phyloP scores from a whole-genome alignment of 2,797 vertebrate genomes.

The Lepus townsendii region DNA sequence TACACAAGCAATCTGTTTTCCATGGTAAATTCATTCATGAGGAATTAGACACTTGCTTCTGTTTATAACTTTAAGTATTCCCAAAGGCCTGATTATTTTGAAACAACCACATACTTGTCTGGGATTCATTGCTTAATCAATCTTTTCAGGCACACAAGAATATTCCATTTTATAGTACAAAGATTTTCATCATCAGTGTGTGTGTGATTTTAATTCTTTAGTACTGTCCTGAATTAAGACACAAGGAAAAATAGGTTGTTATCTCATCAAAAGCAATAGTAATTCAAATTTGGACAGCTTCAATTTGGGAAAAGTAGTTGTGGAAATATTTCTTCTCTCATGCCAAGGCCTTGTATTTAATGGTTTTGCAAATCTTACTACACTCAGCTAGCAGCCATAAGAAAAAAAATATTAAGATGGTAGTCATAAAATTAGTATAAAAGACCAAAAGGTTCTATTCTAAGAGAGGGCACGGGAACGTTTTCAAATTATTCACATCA shows the following conservation, averaged over 20 bases:
- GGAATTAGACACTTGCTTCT: slow-evolving; percentile 68
- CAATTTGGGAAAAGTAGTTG: slow-evolving; percentile 56
- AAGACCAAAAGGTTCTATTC: slow-evolving; percentile 18
- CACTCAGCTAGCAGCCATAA: slow-evolving; percentile 48
- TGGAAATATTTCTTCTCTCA: slow-evolving; percentile 36
- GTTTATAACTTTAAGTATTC: slow-evolving; percentile 77
- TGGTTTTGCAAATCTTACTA: slow-evolving; percentile 50
- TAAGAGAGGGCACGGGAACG: neutral
- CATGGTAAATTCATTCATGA: slow-evolving; percentile 73
- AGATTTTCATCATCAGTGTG: neutral
- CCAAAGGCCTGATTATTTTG: slow-evolving; percentile 81
- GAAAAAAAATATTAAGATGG: slow-evolving; percentile 68
- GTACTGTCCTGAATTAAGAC: slow-evolving; percentile 41
- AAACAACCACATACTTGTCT: slow-evolving; percentile 73
- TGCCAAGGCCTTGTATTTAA: neutral
- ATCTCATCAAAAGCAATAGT: slow-evolving; percentile 66
- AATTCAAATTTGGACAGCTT: slow-evolving; percentile 71
- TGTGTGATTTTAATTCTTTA: slow-evolving; percentile 54
- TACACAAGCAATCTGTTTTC: slow-evolving; percentile 44
- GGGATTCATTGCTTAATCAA: slow-evolving; percentile 81
- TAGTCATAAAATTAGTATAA: slow-evolving; percentile 57
- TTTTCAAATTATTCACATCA: neutral
- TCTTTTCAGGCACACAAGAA: slow-evolving; percentile 68
- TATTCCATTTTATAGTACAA: slow-evolving; percentile 46
- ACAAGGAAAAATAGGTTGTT: slow-evolving; percentile 75